These are phyloP conservation scores for Agrochola lota DNA, from an alignment of 2,888 invertebrate species.

Conservation along the genomic window DNA sequence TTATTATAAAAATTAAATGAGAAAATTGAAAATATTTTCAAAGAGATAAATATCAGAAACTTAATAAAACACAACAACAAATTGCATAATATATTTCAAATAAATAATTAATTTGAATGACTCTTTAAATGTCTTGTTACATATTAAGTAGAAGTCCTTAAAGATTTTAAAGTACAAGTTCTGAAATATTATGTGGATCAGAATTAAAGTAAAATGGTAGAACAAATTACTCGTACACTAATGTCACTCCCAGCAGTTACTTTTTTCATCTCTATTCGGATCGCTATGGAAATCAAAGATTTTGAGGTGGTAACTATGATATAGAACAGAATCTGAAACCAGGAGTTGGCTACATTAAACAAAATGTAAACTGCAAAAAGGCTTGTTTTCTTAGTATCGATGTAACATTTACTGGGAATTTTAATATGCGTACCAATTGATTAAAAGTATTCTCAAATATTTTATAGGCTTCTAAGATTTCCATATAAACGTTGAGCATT, in stretches of 20 bases:
- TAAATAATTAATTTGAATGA: not conserved
- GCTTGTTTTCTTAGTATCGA: not conserved
- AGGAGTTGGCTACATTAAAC: not conserved
- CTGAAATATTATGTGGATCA: not conserved
- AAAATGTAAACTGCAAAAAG: too few relatives aligned
- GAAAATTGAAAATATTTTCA: not conserved
- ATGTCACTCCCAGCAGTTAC: conserved; percentile 1
- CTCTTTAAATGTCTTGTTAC: not conserved
- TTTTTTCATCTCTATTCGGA: conserved; percentile 21
- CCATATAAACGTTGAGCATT: conserved; percentile 11
- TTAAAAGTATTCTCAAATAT: conserved; percentile 14
- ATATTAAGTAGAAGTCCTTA: too few relatives aligned
- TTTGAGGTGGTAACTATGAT: not conserved
- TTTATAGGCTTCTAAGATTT: conserved; percentile 28
- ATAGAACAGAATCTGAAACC: conserved; percentile 28
- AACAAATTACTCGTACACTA: not conserved
- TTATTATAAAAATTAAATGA: not conserved
- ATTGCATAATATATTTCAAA: not conserved
- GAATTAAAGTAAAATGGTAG: not conserved
- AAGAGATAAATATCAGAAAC: not conserved
- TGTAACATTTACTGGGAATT: too few relatives aligned
- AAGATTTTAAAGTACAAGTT: too few relatives aligned
- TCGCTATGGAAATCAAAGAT: conserved; percentile 1
- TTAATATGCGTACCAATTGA: not conserved
- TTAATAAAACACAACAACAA: not conserved